These are phyloP conservation scores for Choloepus didactylus DNA, from an alignment of 2,797 vertebrate species.

Conservation along the genomic window DNA sequence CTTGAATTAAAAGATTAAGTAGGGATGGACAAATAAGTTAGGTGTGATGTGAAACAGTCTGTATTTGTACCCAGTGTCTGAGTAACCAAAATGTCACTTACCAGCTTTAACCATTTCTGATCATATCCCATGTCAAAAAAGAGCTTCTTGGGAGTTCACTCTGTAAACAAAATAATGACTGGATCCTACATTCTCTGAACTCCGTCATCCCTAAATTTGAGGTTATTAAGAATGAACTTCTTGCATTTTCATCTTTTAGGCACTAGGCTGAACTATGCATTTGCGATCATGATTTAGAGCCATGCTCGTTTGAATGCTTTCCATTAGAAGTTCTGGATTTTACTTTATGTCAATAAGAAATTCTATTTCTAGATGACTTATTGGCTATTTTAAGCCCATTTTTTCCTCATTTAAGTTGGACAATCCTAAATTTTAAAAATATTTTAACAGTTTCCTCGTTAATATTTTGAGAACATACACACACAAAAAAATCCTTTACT, in stretches of 20 bases:
- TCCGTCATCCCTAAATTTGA: background rate
- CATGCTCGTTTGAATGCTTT: constrained; percentile 37
- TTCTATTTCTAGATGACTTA: background rate
- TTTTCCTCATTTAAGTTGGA: background rate
- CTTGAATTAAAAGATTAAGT: constrained; percentile 32
- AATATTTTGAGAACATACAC: background rate
- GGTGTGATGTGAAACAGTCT: constrained; percentile 3
- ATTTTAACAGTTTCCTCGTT: background rate
- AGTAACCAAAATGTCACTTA: constrained; percentile 3
- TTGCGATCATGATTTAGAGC: constrained; percentile 32
- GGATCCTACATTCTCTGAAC: background rate
- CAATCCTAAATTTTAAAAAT: constrained; percentile 8
- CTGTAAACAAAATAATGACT: background rate
- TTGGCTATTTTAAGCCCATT: background rate
- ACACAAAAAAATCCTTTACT: background rate
- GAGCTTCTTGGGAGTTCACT: constrained; percentile 15
- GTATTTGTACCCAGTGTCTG: background rate
- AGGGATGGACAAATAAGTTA: background rate
- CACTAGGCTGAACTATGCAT: constrained; percentile 2
- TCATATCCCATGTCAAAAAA: constrained; percentile 2
- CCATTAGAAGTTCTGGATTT: constrained; percentile 23
- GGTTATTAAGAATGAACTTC: constrained; percentile 39
- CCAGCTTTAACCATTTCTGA: background rate
- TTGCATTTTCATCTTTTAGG: constrained; percentile 35
- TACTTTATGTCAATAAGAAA: constrained; percentile 19